A percentile compares a stretch with the other conserved stretches of the same genome.
These are phyloP conservation scores for Eulemur mongoz DNA, from an alignment of 2,797 vertebrate genomes.

Conservation along the genomic window DNA sequence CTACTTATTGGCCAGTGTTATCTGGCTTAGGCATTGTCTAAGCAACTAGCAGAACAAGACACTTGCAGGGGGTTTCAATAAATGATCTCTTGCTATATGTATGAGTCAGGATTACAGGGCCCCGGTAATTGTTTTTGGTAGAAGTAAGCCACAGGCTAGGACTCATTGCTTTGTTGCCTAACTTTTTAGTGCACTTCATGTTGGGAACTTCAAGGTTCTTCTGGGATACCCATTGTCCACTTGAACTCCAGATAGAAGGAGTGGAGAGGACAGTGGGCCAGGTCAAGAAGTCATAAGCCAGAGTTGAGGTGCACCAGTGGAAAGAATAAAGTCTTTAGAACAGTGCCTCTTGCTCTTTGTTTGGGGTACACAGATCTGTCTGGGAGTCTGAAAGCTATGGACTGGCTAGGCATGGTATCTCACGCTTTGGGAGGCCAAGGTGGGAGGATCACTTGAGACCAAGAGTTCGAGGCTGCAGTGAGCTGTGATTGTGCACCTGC, in stretches of 20 bases:
- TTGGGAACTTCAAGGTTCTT: neutral
- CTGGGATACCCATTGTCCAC: neutral
- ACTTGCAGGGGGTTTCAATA: neutral
- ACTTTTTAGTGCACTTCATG: neutral
- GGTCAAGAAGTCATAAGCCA: neutral
- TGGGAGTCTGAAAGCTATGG: neutral
- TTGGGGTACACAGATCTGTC: neutral
- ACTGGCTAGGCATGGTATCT: neutral
- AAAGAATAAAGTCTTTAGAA: neutral
- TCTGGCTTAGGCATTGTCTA: neutral
- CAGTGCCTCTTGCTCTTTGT: neutral
- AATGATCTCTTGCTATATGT: neutral
- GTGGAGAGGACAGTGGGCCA: neutral
- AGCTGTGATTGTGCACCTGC: too few species aligned
- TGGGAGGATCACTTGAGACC: too few species aligned
- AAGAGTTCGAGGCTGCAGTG: too few species aligned
- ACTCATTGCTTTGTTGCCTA: neutral
- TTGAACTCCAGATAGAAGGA: neutral
- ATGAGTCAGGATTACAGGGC: neutral
- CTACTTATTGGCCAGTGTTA: neutral
- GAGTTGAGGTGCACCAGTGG: neutral
- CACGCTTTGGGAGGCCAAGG: too few species aligned
- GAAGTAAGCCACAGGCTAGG: neutral
- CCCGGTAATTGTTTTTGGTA: neutral
- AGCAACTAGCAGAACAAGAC: neutral